Conservation (phyloP, 1,140 invertebrate genomes). For the Lucilia cuprina region DNA sequence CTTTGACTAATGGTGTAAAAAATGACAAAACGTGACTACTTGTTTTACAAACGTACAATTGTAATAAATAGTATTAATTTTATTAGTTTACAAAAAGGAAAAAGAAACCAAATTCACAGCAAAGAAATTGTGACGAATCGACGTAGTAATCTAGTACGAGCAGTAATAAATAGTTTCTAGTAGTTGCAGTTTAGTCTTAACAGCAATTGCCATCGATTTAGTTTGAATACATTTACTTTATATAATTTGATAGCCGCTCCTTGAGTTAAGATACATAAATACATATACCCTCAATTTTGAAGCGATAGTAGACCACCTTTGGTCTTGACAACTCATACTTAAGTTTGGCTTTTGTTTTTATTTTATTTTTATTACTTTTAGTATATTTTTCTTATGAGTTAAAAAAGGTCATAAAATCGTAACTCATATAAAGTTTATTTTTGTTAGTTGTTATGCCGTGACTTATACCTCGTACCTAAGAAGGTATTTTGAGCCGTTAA, state of each 20-base stretch:
- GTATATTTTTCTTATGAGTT: neutral
- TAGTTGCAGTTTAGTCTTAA: neutral
- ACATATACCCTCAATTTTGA: neutral
- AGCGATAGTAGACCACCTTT: neutral
- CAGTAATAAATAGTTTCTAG: neutral
- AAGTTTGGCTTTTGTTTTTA: neutral
- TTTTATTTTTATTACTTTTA: neutral
- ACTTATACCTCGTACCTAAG: neutral
- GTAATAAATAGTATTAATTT: neutral
- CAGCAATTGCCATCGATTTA: constrained; percentile 10
- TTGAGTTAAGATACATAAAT: neutral
- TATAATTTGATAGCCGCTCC: neutral
- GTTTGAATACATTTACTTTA: neutral
- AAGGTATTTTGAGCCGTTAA: constrained; percentile 5
- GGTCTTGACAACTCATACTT: neutral
- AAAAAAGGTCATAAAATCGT: neutral
- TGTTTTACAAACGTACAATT: neutral
- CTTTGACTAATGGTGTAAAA: neutral
- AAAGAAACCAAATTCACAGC: no score
- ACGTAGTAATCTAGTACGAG: neutral
- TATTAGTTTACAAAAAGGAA: no score
- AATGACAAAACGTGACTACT: neutral
- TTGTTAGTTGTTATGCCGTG: constrained; percentile 5
- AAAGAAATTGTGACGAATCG: neutral
- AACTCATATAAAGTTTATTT: constrained; percentile 7